Percentiles rank a stretch among this genome's conserved stretches.
Evolutionary conservation across 2,888 invertebrate genomes (phyloP).

Genomic region (Himalopsyche anomala): DNA sequence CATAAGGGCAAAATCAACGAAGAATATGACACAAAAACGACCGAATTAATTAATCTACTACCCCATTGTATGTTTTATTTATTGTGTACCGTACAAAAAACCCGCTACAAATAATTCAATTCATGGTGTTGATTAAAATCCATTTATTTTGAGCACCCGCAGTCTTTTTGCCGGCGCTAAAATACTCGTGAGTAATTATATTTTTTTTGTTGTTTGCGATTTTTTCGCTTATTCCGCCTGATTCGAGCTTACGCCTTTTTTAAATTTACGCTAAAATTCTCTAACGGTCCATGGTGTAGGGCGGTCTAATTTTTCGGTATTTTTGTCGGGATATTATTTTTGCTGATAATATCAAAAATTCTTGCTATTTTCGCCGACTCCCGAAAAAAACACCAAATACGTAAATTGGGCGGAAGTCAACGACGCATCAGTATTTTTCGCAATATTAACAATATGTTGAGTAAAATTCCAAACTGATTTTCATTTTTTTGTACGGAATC

Average conservation of each 20-base stretch:
- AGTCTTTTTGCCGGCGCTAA: background rate
- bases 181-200: background rate
- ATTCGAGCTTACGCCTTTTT: background rate
- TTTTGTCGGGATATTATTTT: background rate
- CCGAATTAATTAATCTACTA: no score
- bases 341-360: background rate
- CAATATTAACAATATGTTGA: no score
- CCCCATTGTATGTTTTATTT: background rate
- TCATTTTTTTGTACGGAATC: no score
- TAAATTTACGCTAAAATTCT: slow-evolving; percentile 5
- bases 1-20: no score
- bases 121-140: background rate
- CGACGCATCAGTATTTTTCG: no score
- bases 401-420: no score
- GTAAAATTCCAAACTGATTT: no score
- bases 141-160: background rate
- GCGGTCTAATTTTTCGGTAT: slow-evolving; percentile 11
- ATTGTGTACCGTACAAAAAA: background rate
- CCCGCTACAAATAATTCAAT: slow-evolving; percentile 6
- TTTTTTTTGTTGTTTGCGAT: background rate
- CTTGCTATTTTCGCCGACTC: no score
- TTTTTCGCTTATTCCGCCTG: slow-evolving; percentile 6
- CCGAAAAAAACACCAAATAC: no score
- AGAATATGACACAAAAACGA: no score
- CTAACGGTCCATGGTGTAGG: background rate